Evolutionary conservation across 2,797 vertebrate species (phyloP).

Genomic region (Clarias fuscus): DNA sequence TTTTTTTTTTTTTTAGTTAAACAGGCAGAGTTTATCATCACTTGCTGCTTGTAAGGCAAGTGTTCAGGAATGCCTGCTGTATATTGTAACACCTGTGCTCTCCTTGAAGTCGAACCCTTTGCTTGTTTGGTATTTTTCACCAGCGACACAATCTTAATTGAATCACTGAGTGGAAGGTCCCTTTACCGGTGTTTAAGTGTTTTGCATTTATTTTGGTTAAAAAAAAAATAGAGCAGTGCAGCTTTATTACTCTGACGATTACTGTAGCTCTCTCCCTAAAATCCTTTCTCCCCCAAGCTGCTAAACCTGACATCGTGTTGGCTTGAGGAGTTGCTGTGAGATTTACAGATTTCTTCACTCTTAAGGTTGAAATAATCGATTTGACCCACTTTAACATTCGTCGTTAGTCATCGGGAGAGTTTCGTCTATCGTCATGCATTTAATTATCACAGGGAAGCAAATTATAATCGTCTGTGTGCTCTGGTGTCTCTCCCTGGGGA

Average conservation of each 20-base stretch:
- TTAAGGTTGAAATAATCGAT: constrained; percentile 58
- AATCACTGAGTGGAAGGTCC: constrained; percentile 20
- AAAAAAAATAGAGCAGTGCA: background rate
- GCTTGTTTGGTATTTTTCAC: constrained; percentile 20
- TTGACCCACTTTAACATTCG: constrained; percentile 65
- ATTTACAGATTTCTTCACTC: constrained; percentile 1
- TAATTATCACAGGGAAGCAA: constrained; percentile 50
- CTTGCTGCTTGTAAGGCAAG: background rate
- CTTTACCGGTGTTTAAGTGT: constrained; percentile 16
- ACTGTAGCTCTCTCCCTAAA: background rate
- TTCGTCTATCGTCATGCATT: constrained; percentile 55
- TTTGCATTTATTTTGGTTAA: constrained; percentile 22
- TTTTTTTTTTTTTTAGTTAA: too few species aligned
- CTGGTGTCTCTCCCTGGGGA: constrained; percentile 40
- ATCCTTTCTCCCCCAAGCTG: background rate
- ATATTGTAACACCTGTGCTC: constrained; percentile 6
- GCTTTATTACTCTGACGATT: constrained; percentile 14
- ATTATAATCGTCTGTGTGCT: constrained; percentile 58
- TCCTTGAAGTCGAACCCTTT: constrained; percentile 1
- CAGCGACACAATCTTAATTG: constrained; percentile 38
- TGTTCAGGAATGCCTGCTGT: background rate
- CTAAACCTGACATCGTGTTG: constrained; percentile 26
- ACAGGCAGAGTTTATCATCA: background rate
- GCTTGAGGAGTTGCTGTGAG: constrained; percentile 18
- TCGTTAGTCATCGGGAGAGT: constrained; percentile 61